Base-by-base conservation (phyloP, 2,113 vertebrate species). In the Hippocampus barbouri region DNA sequence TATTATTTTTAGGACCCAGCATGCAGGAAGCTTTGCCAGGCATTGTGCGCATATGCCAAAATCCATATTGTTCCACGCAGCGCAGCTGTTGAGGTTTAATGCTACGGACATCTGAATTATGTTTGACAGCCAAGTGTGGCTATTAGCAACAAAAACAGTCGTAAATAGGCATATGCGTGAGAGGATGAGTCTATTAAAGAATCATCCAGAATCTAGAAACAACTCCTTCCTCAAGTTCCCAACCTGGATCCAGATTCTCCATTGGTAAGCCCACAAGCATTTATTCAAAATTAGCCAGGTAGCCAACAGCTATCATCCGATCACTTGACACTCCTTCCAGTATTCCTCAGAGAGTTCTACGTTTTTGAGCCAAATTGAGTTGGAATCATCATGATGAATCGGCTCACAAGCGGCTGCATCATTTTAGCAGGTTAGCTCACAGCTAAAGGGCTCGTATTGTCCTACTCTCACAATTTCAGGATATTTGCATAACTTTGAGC, bases 1-100 rank as follows among this genome's bases (percentile, higher is more conserved):
- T 77, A 60, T 85, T 90, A 88, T 87, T 87, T 61, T 88, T 86
- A 71, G 43, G 61, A 40, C 69, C 68, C 59, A 8, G 56, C 12
- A 2, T 15, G 11, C n/a, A 8, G 4, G 70, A 53, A 79, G 71
- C 3, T 9, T 70, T 69, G 57, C 65, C 73, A 81, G 68, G 51
- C 64, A 16, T 41, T 74, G 68, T 72, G 71, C 40, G 14, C 53
- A 27, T 79, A 70, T 25, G 74, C 75, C 82, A 41, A 75, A 75
- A 75, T 85, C 64, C 68, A 75, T 66, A 79, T 75, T 71, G 69
- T 84, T 25, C 51, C 41, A 65, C 70, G 65, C 10, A 5, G 27
- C 25, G 72, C 85, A 86, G 75, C 66, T 82, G 86, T 51, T 68
- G 7, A 23, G 20, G 1, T 45, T 70, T 75, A 69, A 69, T 84